Conservation (phyloP, 2,113 vertebrate species). For the Indri indri region DNA sequence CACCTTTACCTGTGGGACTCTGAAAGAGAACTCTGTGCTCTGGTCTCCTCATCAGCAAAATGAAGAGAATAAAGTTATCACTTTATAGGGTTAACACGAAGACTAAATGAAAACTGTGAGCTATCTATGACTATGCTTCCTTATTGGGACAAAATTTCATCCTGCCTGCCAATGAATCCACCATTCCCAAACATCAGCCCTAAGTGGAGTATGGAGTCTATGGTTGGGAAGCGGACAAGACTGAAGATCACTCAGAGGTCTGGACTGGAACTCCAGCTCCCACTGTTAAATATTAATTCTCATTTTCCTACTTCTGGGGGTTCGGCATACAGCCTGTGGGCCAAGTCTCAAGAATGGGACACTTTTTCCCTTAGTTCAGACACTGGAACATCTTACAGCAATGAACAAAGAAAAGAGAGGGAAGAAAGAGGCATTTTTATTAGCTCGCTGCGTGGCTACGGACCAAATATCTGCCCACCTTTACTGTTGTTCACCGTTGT, state of each 20-base stretch:
- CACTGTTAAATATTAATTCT: background rate
- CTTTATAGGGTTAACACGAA: background rate
- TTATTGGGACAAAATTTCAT: background rate
- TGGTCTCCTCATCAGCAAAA: background rate
- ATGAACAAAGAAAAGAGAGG: background rate
- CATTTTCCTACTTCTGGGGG: background rate
- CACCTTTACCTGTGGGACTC: background rate
- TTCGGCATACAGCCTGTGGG: background rate
- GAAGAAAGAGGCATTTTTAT: background rate
- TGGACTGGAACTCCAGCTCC: no score
- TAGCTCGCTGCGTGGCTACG: background rate
- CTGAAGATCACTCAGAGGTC: background rate
- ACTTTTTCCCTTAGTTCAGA: background rate
- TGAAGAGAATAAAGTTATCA: background rate
- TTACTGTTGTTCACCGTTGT: background rate
- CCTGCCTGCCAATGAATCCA: background rate
- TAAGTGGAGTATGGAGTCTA: background rate
- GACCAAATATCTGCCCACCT: background rate
- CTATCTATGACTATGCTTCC: background rate
- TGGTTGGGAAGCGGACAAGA: background rate
- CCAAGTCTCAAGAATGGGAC: background rate
- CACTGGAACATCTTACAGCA: background rate
- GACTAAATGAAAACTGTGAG: background rate
- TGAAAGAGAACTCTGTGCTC: background rate
- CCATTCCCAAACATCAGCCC: background rate